Conservation (phyloP, 2,888 invertebrate species). For the Xestia ashworthii region DNA sequence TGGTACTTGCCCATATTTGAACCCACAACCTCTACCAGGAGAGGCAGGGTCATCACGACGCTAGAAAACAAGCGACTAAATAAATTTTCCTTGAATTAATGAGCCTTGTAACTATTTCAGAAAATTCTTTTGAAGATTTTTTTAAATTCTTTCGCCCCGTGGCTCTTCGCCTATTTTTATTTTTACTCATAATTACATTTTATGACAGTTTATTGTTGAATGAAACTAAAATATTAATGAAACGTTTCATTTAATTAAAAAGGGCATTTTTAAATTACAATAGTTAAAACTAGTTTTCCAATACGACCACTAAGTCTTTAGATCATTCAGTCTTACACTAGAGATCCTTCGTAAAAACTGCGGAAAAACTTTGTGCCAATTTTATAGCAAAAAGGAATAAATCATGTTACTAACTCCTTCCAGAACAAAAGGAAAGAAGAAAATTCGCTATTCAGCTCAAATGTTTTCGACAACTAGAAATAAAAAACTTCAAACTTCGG, state of each 20-base stretch:
- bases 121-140: not conserved
- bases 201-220: not conserved
- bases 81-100: not conserved
- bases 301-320: not conserved
- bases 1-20: not conserved
- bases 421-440: conserved; percentile 23
- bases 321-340: not conserved
- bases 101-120: not conserved
- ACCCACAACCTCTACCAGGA: not conserved
- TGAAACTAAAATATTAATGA: not conserved
- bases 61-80: not conserved
- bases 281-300: not conserved
- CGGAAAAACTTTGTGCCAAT: conserved; percentile 36
- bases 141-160: not conserved
- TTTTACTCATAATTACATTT: not conserved
- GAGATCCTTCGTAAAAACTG: conserved; percentile 9
- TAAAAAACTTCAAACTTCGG: conserved; percentile 39
- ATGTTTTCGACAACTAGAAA: conserved; percentile 47
- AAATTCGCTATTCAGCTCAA: conserved; percentile 46
- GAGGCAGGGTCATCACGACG: not conserved
- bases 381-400: conserved; percentile 47
- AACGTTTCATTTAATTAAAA: not conserved
- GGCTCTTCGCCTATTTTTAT: too few relatives aligned
- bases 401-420: conserved; percentile 46
- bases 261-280: not conserved